These are phyloP conservation scores for Drusus annulatus DNA, from an alignment of 1,140 invertebrate species.

Conservation along the genomic window DNA sequence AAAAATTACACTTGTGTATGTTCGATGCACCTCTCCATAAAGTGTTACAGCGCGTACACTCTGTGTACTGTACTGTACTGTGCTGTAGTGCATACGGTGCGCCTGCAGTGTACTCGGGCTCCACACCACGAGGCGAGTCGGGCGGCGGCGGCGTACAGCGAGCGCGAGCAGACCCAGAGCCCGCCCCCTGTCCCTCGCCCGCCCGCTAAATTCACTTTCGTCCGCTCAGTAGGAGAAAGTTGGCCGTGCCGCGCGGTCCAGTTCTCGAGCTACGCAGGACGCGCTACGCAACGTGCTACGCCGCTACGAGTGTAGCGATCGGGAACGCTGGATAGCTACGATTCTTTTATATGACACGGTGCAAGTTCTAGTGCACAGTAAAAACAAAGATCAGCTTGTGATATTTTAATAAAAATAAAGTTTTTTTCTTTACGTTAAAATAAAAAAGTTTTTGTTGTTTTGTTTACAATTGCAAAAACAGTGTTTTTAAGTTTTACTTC, in stretches of 20 bases:
- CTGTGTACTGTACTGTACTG: too few species aligned
- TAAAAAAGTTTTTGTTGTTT: constrained; percentile 4
- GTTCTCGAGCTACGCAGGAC: constrained; percentile 57
- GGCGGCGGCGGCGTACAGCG: too few species aligned
- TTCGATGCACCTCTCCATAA: background rate
- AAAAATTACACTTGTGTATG: too few species aligned
- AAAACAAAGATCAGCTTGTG: constrained; percentile 1
- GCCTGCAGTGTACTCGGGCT: background rate
- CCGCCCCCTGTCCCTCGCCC: too few species aligned
- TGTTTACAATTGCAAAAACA: background rate
- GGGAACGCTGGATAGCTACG: background rate
- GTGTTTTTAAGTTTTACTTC: constrained; percentile 13
- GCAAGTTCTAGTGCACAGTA: background rate
- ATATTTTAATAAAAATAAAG: background rate
- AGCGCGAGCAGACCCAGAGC: too few species aligned
- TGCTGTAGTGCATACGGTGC: constrained; percentile 18
- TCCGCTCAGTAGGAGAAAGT: constrained; percentile 59
- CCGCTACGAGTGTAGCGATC: constrained; percentile 35
- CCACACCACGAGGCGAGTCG: background rate
- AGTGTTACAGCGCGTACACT: constrained; percentile 3
- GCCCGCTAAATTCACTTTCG: constrained; percentile 57
- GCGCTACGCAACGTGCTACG: constrained; percentile 44
- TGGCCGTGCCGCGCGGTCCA: constrained; percentile 63
- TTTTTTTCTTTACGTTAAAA: background rate
- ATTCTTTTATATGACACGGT: constrained; percentile 2